Percentiles rank a stretch among this genome's conserved stretches.
Conservation (phyloP, 2,797 vertebrate genomes). For the Myoxocephalus aenaeus region DNA sequence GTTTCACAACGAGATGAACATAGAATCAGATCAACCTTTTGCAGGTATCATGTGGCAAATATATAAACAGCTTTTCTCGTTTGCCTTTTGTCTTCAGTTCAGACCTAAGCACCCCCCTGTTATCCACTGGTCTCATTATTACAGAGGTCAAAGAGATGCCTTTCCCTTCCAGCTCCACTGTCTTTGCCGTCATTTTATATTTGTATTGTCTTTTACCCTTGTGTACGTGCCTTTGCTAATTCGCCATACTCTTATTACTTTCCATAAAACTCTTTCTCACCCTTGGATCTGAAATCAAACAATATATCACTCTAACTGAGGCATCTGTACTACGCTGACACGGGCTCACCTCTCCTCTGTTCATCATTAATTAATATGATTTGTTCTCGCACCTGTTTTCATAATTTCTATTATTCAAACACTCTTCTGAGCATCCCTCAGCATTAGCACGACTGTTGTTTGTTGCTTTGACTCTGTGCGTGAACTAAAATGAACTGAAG, state of each 20-base stretch:
- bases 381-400: constrained; percentile 59
- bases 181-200: constrained; percentile 37
- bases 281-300: constrained; percentile 49
- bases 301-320: constrained; percentile 6
- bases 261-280: constrained; percentile 14
- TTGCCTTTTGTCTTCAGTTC: constrained; percentile 21
- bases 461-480: constrained; percentile 45
- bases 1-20: constrained; percentile 13
- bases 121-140: constrained; percentile 29
- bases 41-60: background rate
- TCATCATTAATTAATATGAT: constrained; percentile 68
- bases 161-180: constrained; percentile 17
- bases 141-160: constrained; percentile 9
- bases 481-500: constrained; percentile 54
- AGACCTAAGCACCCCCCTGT: constrained; percentile 1
- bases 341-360: constrained; percentile 44
- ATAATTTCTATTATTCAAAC: constrained; percentile 66
- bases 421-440: constrained; percentile 32
- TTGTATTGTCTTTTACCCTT: constrained; percentile 33
- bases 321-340: constrained; percentile 23
- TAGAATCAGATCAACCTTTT: constrained; percentile 7
- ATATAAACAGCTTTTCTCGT: background rate
- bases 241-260: constrained; percentile 18
- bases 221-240: constrained; percentile 11
- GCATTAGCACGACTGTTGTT: constrained; percentile 31